phyloP scores from a whole-genome alignment of 2,888 invertebrate species.

The Drosophila merina region DNA sequence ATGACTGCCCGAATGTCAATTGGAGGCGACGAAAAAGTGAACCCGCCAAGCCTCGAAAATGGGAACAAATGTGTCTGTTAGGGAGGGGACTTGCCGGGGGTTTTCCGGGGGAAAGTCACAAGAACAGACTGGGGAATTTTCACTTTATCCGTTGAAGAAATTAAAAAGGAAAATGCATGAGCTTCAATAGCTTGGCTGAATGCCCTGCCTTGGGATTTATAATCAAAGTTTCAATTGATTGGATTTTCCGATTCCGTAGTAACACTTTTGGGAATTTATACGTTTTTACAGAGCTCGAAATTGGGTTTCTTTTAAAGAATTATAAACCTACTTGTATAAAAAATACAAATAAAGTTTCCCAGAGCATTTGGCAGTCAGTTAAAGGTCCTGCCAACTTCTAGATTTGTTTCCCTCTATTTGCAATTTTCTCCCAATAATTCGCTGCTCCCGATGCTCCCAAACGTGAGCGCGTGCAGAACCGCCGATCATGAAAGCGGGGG shows the following conservation, averaged over 20 bases:
- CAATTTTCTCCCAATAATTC: slow-evolving; percentile 71
- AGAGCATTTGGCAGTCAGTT: slow-evolving; percentile 15
- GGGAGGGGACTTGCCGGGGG: slow-evolving; percentile 21
- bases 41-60: slow-evolving; percentile 15
- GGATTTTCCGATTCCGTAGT: slow-evolving; percentile 2
- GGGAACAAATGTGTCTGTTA: background rate
- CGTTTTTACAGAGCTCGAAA: background rate
- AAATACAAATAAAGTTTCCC: background rate
- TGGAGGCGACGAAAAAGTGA: slow-evolving; percentile 40
- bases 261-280: background rate
- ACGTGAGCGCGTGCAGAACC: slow-evolving; percentile 60
- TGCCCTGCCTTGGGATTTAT: slow-evolving; percentile 24
- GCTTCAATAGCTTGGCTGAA: slow-evolving; percentile 6
- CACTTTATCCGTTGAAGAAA: slow-evolving; percentile 59
- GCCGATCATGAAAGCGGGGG: slow-evolving; percentile 31
- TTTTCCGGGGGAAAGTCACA: slow-evolving; percentile 29
- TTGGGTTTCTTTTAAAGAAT: background rate
- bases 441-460: slow-evolving; percentile 52
- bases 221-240: slow-evolving; percentile 24
- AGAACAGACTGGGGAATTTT: slow-evolving; percentile 60
- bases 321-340: background rate
- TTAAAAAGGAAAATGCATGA: slow-evolving; percentile 30
- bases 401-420: slow-evolving; percentile 50
- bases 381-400: slow-evolving; percentile 25
- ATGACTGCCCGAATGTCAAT: slow-evolving; percentile 66